Conservation (phyloP, 1,140 invertebrate genomes). For the Harlomillsia oculata region DNA sequence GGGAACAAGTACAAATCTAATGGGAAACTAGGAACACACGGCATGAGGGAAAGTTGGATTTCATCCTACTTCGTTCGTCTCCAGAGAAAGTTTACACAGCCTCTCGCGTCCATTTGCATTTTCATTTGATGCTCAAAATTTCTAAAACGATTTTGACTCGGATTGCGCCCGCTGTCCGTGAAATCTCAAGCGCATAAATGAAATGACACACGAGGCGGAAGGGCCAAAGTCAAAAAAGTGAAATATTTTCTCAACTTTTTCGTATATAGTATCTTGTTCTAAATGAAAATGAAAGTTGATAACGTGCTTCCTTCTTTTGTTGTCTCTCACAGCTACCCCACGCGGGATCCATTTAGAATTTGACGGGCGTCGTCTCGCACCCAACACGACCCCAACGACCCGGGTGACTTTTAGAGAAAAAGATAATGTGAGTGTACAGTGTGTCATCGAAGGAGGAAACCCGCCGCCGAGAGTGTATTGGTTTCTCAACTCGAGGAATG, state of each 20-base stretch:
- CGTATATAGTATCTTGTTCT: too few relatives aligned
- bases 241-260: too few relatives aligned
- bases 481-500: conserved; percentile 37
- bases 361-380: conserved; percentile 34
- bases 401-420: conserved; percentile 36
- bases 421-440: conserved; percentile 55
- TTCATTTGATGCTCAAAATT: too few relatives aligned
- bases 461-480: conserved; percentile 53
- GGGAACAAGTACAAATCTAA: conserved; percentile 10
- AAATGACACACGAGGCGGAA: too few relatives aligned
- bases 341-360: conserved; percentile 35
- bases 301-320: too few relatives aligned
- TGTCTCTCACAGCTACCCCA: conserved; percentile 33
- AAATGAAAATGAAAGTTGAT: too few relatives aligned
- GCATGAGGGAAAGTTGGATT: too few relatives aligned
- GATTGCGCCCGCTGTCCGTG: too few relatives aligned
- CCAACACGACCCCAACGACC: conserved; percentile 33
- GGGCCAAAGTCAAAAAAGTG: too few relatives aligned
- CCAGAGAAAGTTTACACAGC: not conserved
- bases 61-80: not conserved
- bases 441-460: conserved; percentile 68
- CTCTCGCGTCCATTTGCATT: conserved; percentile 16
- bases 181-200: too few relatives aligned
- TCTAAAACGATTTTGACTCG: too few relatives aligned
- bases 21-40: too few relatives aligned